Conservation (phyloP, 2,113 vertebrate genomes). For the Strix aluco region DNA sequence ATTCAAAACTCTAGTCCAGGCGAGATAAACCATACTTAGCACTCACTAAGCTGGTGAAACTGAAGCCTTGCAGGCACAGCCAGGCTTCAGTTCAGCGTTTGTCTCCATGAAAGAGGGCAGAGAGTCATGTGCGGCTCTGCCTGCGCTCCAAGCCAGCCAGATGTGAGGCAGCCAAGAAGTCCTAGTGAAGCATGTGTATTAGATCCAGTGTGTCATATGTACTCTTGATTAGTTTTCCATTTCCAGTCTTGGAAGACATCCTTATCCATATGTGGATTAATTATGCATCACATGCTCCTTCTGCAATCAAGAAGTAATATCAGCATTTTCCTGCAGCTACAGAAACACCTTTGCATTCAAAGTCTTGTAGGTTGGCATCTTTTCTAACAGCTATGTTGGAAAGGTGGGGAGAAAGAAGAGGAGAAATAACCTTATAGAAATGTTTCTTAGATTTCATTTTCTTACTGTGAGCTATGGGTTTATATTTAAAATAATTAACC, state of each 20-base stretch:
- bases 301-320: background rate
- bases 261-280: slow-evolving; percentile 12
- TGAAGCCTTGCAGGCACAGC: background rate
- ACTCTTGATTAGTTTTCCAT: slow-evolving; percentile 25
- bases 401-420: background rate
- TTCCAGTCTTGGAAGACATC: background rate
- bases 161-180: slow-evolving; percentile 18
- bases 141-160: background rate
- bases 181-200: background rate
- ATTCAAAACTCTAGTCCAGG: background rate
- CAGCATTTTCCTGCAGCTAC: background rate
- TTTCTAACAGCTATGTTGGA: background rate
- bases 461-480: background rate
- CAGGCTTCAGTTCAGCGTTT: background rate
- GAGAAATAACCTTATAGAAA: background rate
- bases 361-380: background rate
- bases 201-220: background rate
- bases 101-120: background rate
- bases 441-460: background rate
- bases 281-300: background rate
- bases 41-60: background rate
- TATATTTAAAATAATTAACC: background rate
- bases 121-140: background rate
- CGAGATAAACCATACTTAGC: background rate
- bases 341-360: background rate